Conservation (phyloP, 2,888 invertebrate genomes). For the Drosophila formosana region DNA sequence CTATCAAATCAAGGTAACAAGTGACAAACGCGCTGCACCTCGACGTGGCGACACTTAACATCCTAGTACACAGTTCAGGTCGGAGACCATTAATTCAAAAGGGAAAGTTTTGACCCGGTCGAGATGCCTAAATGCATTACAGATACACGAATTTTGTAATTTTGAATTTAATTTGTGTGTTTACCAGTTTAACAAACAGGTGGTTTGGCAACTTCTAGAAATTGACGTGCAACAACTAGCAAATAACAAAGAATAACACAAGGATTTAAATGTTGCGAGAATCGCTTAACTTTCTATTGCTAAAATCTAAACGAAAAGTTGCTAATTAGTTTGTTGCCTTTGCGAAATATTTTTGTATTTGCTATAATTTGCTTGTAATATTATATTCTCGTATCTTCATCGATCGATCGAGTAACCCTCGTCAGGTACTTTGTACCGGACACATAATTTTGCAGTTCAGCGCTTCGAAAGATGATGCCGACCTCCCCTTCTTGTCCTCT, state of each 20-base stretch:
- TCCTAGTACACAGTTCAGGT: background rate
- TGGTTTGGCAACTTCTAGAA: constrained; percentile 28
- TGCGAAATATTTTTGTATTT: too few species aligned
- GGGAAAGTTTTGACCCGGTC: constrained; percentile 52
- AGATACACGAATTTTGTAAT: constrained; percentile 73
- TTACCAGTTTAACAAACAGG: constrained; percentile 43
- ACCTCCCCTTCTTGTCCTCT: constrained; percentile 12
- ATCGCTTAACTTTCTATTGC: background rate
- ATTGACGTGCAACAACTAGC: background rate
- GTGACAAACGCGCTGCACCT: constrained; percentile 53
- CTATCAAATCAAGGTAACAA: constrained; percentile 77
- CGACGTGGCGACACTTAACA: constrained; percentile 34
- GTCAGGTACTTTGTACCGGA: constrained; percentile 57
- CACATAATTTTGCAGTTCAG: constrained; percentile 66
- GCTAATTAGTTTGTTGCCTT: background rate
- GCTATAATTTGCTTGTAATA: too few species aligned
- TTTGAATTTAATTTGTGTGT: constrained; percentile 71
- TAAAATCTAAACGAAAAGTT: background rate
- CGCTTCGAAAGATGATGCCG: constrained; percentile 55
- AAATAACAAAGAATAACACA: too few species aligned
- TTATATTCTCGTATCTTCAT: background rate
- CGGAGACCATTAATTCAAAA: background rate
- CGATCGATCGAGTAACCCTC: constrained; percentile 41
- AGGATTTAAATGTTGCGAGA: too few species aligned
- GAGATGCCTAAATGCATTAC: constrained; percentile 76